A percentile compares a stretch with the other conserved stretches of the same genome.
Conservation (phyloP, 1,140 invertebrate species). For the Venturia canescens region DNA sequence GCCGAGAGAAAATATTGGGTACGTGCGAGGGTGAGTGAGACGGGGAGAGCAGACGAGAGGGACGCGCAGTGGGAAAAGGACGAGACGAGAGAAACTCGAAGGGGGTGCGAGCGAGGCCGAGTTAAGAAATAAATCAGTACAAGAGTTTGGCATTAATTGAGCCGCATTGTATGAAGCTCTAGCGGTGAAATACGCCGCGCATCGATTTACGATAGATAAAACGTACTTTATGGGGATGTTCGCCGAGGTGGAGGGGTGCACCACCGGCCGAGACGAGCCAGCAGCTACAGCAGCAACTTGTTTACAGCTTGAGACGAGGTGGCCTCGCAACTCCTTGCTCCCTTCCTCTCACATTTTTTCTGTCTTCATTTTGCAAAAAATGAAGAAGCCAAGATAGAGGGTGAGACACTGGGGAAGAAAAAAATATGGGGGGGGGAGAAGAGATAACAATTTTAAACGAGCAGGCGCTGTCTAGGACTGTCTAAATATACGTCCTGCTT, state of each 20-base stretch:
- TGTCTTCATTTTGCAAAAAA: neutral
- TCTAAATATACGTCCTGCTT: constrained; percentile 31
- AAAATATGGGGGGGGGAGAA: constrained; percentile 40
- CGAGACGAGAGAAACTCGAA: constrained; percentile 1
- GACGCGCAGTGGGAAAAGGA: neutral
- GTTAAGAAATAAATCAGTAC: constrained; percentile 75
- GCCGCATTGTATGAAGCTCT: constrained; percentile 71
- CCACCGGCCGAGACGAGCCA: neutral
- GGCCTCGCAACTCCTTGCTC: constrained; percentile 43
- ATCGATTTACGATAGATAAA: constrained; percentile 77
- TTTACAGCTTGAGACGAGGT: constrained; percentile 63
- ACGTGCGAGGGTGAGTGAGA: neutral
- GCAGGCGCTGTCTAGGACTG: neutral
- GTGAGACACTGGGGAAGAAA: constrained; percentile 44
- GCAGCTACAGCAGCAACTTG: constrained; percentile 58
- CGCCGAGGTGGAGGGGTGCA: constrained; percentile 59
- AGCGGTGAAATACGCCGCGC: constrained; percentile 71
- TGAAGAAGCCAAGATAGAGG: constrained; percentile 31
- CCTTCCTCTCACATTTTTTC: constrained; percentile 11
- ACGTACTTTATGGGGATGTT: constrained; percentile 76
- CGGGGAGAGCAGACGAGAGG: constrained; percentile 9
- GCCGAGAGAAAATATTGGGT: neutral
- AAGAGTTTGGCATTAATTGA: constrained; percentile 76
- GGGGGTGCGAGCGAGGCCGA: constrained; percentile 44
- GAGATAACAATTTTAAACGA: constrained; percentile 25